Conservation (phyloP, 2,888 invertebrate species). For the Griposia aprilina region DNA sequence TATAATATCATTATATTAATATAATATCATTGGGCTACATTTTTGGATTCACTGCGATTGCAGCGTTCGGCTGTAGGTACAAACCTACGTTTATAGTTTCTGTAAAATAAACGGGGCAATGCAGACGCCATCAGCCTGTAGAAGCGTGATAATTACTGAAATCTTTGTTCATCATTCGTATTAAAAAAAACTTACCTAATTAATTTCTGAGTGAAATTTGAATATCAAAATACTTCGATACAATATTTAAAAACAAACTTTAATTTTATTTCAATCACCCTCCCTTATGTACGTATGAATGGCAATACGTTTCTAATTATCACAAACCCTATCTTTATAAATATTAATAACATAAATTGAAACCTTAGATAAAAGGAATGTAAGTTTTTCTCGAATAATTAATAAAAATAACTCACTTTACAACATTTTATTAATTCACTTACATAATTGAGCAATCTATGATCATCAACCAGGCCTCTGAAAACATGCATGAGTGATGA, state of each 20-base stretch:
- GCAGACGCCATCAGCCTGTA: not conserved
- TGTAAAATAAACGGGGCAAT: not conserved
- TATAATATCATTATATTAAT: too few relatives aligned
- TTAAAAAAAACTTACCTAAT: too few relatives aligned
- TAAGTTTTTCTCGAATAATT: slow-evolving; percentile 45
- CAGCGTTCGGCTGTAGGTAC: not conserved
- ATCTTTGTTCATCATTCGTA: too few relatives aligned
- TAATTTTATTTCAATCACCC: slow-evolving; percentile 54
- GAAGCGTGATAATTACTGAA: not conserved
- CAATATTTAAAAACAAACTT: slow-evolving; percentile 43
- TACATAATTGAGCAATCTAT: slow-evolving; percentile 64
- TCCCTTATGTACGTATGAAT: slow-evolving; percentile 27
- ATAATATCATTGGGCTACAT: not conserved
- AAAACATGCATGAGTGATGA: not conserved
- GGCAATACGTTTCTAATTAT: slow-evolving; percentile 46
- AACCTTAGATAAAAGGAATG: slow-evolving; percentile 57
- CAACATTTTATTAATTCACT: slow-evolving; percentile 13
- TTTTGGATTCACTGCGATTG: not conserved
- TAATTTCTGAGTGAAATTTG: not conserved
- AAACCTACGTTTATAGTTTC: not conserved
- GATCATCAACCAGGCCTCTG: slow-evolving; percentile 4
- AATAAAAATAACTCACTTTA: slow-evolving; percentile 23
- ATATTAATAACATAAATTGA: slow-evolving; percentile 36
- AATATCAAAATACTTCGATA: not conserved
- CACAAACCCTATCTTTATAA: slow-evolving; percentile 58